Base-by-base conservation (phyloP, 2,113 vertebrate species). In the Thunnus thynnus region DNA sequence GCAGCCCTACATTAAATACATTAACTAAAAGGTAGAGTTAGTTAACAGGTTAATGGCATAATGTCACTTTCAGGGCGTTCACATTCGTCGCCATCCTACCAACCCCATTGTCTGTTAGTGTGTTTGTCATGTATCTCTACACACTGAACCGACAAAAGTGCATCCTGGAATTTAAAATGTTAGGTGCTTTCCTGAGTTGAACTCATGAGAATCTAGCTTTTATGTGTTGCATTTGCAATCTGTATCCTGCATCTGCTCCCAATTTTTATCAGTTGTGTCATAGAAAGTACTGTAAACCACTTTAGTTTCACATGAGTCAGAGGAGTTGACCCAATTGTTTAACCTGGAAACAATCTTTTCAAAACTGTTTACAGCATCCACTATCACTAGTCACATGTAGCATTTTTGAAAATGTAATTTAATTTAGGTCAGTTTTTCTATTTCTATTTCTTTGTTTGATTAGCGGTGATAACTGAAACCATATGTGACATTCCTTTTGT, bases 291-390 rank as follows among this genome's bases (percentile, higher is more conserved):
- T 36, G 12, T 57, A 66, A 66, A 66, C 13, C 11, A 63, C 55
- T 74, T 66, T 2, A 9, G 5, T 51, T 55, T 74, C 5, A 48
- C 30, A 7, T 8, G 5, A 66, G 58, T 48, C 30, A 70, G n/a
- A 47, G 22, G 13, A 50, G 7, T 36, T 80, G 67, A 80, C 50
- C 44, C 25, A 76, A 9, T 27, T 56, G 1, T 64, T 51, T 30
- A 32, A 32, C 20, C 17, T 50, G 7, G 9, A 14, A 55, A 65
- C 30, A 54, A 7, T 12, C n/a, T 46, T 65, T 52, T 14, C 46
- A 14, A 17, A 80, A 1, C 17, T 17, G 13, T 65, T 65, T 14
- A 16, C 4, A 48, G 2, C 2, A 6, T 55, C 18, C 4, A 44
- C 48, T 20, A 27, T 5, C 44, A 6, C 36, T 12, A 55, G 6